Percentiles rank a stretch among this genome's conserved stretches.
Conservation (phyloP, 2,113 vertebrate genomes). For the Sebastes schlegelii region DNA sequence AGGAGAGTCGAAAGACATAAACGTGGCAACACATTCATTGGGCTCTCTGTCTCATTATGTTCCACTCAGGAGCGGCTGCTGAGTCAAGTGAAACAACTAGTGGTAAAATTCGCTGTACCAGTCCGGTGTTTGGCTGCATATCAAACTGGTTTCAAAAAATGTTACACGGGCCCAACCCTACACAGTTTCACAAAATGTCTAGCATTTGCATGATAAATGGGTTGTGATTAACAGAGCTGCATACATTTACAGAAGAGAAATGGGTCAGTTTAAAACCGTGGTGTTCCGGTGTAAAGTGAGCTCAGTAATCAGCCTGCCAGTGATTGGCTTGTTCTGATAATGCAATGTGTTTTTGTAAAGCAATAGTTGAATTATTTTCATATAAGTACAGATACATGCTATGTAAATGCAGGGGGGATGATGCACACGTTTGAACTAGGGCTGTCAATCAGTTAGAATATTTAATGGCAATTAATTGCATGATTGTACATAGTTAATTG, state of each 20-base stretch:
- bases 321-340: not conserved
- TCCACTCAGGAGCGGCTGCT: not conserved
- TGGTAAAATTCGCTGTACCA: not conserved
- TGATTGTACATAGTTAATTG: too few relatives aligned
- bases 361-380: not conserved
- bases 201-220: not conserved
- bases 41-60: not conserved
- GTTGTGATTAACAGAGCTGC: not conserved
- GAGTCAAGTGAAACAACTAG: not conserved
- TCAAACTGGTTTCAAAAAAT: not conserved
- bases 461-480: too few relatives aligned
- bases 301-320: not conserved
- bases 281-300: not conserved
- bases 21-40: not conserved
- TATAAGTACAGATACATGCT: not conserved
- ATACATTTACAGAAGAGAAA: not conserved
- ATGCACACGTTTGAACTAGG: too few relatives aligned
- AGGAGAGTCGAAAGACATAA: not conserved
- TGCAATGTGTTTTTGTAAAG: too few relatives aligned
- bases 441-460: too few relatives aligned
- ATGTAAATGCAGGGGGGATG: not conserved
- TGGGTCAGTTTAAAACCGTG: not conserved
- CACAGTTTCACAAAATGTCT: not conserved
- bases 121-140: not conserved
- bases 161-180: not conserved